A percentile compares a stretch with the other conserved stretches of the same genome.
phyloP scores from a whole-genome alignment of 2,888 invertebrate species.

The Xanthorhoe spadicearia region DNA sequence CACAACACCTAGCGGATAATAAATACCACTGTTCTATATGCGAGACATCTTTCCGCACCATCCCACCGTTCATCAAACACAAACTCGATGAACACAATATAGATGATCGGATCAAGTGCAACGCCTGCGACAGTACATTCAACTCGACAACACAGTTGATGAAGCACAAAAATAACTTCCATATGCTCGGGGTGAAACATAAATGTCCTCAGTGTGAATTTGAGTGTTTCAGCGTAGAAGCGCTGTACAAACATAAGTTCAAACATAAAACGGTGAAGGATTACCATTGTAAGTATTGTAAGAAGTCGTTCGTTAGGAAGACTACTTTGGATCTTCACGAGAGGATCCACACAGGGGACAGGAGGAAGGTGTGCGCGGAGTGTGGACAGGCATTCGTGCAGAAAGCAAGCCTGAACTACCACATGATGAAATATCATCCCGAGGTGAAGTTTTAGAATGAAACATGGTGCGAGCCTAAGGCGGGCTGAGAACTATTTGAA shows the following conservation, averaged over 20 bases:
- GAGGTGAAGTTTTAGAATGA: constrained; percentile 60
- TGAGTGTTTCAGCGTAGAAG: constrained; percentile 4
- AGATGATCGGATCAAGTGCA: constrained; percentile 44
- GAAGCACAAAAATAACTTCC: constrained; percentile 4
- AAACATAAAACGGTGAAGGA: constrained; percentile 18
- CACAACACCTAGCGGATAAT: background rate
- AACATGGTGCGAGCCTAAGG: no score
- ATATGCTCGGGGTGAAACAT: constrained; percentile 31
- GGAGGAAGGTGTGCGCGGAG: constrained; percentile 64
- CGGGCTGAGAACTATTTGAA: no score
- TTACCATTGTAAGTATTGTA: constrained; percentile 56
- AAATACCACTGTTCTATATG: background rate
- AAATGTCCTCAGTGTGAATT: constrained; percentile 30
- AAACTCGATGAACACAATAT: constrained; percentile 48
- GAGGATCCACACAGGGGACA: constrained; percentile 71
- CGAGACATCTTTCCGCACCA: background rate
- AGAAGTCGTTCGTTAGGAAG: constrained; percentile 71
- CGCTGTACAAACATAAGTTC: constrained; percentile 9
- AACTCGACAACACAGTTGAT: background rate
- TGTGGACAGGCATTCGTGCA: constrained; percentile 77
- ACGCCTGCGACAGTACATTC: constrained; percentile 36
- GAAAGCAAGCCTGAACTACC: constrained; percentile 75
- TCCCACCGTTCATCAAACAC: constrained; percentile 9
- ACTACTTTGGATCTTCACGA: constrained; percentile 64
- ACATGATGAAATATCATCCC: constrained; percentile 75